phyloP scores from a whole-genome alignment of 2,888 invertebrate genomes.

The Apomyelois bistriatella region DNA sequence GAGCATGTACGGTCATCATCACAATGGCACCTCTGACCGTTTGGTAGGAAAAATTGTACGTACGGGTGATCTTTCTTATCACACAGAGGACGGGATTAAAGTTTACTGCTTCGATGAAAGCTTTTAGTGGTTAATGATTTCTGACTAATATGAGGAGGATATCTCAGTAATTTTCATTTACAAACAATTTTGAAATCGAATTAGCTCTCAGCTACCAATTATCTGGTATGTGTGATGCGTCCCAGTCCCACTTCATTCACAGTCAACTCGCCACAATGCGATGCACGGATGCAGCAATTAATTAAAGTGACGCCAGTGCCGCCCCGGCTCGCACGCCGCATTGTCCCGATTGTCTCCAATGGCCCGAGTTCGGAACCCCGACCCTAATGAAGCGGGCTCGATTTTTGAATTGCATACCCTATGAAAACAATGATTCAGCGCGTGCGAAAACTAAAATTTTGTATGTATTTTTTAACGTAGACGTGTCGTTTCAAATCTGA shows the following conservation, averaged over 20 bases:
- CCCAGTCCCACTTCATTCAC: neutral
- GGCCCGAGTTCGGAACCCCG: constrained; percentile 13
- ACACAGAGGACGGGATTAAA: no score
- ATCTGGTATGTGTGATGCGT: neutral
- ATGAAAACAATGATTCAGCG: no score
- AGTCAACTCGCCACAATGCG: constrained; percentile 25
- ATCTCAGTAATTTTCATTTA: no score
- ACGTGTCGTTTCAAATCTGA: no score
- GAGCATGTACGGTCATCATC: neutral
- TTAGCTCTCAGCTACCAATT: neutral
- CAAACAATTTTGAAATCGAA: neutral
- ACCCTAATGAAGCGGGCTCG: constrained; percentile 26
- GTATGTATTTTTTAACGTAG: no score
- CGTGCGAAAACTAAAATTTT: no score
- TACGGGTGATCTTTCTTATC: no score
- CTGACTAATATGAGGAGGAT: no score
- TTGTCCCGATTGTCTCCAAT: constrained; percentile 35
- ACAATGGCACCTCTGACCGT: neutral
- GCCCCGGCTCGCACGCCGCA: constrained; percentile 29
- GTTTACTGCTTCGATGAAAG: no score
- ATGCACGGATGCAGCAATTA: constrained; percentile 30
- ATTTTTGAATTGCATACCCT: no score
- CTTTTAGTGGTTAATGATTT: no score
- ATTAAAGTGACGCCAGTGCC: constrained; percentile 35
- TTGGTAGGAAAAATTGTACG: neutral